Conservation (phyloP, 2,888 invertebrate genomes). For the Strigamia crassipes region DNA sequence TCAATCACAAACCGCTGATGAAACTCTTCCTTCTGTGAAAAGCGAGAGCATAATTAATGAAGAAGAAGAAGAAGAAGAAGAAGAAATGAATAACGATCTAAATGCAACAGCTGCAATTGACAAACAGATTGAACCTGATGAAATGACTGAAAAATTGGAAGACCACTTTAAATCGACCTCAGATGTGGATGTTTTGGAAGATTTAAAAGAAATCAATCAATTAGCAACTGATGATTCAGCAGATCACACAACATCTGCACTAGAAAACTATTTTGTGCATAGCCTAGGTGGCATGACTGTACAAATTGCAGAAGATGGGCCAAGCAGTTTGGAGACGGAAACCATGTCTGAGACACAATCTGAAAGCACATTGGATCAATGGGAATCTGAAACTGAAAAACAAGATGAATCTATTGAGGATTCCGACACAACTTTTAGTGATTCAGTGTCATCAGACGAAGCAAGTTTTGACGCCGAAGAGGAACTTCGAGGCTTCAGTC, state of each 20-base stretch:
- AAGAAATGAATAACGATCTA: background rate
- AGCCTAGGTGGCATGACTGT: slow-evolving; percentile 44
- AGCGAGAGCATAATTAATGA: background rate
- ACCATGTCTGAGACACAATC: background rate
- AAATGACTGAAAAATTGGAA: too few relatives aligned
- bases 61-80: background rate
- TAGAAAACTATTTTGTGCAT: slow-evolving; percentile 50
- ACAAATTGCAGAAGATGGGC: slow-evolving; percentile 50
- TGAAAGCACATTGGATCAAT: slow-evolving; percentile 26
- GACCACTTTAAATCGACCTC: background rate
- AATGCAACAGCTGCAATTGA: too few relatives aligned
- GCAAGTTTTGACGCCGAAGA: slow-evolving; percentile 76
- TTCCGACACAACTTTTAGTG: slow-evolving; percentile 54
- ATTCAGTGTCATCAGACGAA: slow-evolving; percentile 65
- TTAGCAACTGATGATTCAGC: background rate
- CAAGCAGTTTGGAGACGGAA: background rate
- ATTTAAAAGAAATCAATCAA: slow-evolving; percentile 42
- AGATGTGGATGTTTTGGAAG: slow-evolving; percentile 40
- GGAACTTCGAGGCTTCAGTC: slow-evolving; percentile 79
- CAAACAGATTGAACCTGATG: too few relatives aligned
- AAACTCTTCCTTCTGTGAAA: background rate
- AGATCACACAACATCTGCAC: slow-evolving; percentile 15
- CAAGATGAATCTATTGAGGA: slow-evolving; percentile 56
- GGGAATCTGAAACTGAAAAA: slow-evolving; percentile 53
- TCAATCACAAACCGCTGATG: background rate